Evolutionary conservation across 2,113 vertebrate species (phyloP).

Genomic region (Seriola rivoliana): DNA sequence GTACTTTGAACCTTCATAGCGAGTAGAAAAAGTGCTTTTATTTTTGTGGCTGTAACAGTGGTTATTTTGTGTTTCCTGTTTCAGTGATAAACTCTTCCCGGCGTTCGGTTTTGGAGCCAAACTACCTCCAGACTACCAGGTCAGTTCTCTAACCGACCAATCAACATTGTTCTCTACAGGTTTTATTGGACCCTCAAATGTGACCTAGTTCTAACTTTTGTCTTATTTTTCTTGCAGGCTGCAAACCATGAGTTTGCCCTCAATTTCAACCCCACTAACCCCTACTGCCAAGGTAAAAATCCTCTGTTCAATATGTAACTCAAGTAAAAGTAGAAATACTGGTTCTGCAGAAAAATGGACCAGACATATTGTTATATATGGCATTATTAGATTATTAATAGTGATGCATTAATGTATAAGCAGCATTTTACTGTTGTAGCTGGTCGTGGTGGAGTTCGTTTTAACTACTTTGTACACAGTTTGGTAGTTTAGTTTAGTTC

Average conservation of each 20-base stretch:
- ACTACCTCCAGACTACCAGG: slow-evolving; percentile 92
- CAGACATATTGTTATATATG: background rate
- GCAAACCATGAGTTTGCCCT: slow-evolving; percentile 93
- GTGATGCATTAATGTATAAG: no score
- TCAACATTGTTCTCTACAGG: background rate
- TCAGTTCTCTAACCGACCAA: slow-evolving; percentile 60
- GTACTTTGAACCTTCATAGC: background rate
- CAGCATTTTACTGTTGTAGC: no score
- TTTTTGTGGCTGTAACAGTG: background rate
- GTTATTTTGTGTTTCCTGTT: slow-evolving; percentile 31
- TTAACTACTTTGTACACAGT: no score
- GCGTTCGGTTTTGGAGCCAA: slow-evolving; percentile 96
- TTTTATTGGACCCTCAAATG: background rate
- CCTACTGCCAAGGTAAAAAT: slow-evolving; percentile 86
- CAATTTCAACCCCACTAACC: slow-evolving; percentile 92
- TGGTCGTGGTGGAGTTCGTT: no score
- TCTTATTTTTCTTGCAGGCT: slow-evolving; percentile 81
- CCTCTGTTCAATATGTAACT: background rate
- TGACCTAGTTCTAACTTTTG: background rate
- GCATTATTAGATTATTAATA: no score
- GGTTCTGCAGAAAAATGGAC: no score
- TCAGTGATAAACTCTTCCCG: slow-evolving; percentile 93
- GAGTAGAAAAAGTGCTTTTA: background rate
- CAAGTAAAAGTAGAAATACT: no score
- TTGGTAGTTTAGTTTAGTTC: no score